These are phyloP conservation scores for Drosophila guanche DNA, from an alignment of 1,140 invertebrate genomes.

Conservation along the genomic window DNA sequence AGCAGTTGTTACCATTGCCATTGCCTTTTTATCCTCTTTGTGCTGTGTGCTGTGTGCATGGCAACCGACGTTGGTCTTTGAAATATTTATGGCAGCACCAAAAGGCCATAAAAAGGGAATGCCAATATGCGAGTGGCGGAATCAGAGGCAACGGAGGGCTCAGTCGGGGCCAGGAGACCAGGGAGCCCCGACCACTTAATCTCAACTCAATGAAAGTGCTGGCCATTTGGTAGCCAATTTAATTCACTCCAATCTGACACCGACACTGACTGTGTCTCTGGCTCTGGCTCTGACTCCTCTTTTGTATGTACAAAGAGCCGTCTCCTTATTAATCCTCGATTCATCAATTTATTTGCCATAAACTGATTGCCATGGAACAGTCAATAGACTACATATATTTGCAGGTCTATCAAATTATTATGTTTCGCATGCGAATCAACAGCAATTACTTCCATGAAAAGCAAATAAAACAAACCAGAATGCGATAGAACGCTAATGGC, in stretches of 20 bases:
- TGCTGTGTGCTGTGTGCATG: constrained; percentile 1
- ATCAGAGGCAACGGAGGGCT: too few relatives aligned
- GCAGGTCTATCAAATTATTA: constrained; percentile 37
- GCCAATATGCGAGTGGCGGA: constrained; percentile 39
- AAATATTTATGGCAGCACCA: constrained; percentile 52
- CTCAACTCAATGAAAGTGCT: constrained; percentile 32
- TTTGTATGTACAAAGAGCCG: too few relatives aligned
- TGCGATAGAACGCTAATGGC: constrained; percentile 5
- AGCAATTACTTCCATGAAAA: constrained; percentile 39
- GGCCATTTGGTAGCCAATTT: constrained; percentile 48
- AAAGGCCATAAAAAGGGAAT: constrained; percentile 44
- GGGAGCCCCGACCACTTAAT: constrained; percentile 13
- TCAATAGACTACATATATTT: constrained; percentile 20
- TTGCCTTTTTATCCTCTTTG: constrained; percentile 2
- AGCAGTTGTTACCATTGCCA: constrained; percentile 33
- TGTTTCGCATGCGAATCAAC: constrained; percentile 27
- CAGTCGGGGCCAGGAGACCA: too few relatives aligned
- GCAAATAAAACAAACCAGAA: constrained; percentile 31
- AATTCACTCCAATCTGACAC: constrained; percentile 26
- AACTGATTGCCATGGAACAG: constrained; percentile 40
- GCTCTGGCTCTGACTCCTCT: too few relatives aligned
- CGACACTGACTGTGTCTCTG: too few relatives aligned
- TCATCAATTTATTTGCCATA: constrained; percentile 41
- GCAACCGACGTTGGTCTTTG: constrained; percentile 40
- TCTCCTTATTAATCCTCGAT: constrained; percentile 1